These are phyloP conservation scores for Zeus faber DNA, from an alignment of 2,113 vertebrate genomes.

Conservation along the genomic window DNA sequence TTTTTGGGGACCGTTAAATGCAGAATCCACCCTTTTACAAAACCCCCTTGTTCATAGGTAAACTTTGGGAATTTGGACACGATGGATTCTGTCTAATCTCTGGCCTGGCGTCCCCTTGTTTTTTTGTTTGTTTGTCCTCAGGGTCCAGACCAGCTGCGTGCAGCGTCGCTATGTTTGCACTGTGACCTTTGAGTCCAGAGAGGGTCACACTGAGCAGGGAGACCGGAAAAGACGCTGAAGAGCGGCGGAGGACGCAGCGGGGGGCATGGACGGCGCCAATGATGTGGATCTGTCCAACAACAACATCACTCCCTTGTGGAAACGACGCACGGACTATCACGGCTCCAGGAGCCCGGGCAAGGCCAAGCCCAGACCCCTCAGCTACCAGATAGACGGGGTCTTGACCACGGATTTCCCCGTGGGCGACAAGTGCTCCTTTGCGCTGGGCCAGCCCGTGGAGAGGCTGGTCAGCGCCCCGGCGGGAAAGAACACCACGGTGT, in stretches of 20 bases:
- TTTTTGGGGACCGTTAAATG: no score
- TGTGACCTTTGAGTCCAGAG: conserved; percentile 13
- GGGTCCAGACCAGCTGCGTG: conserved; percentile 17
- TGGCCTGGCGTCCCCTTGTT: conserved; percentile 23
- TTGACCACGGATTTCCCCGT: conserved; percentile 78
- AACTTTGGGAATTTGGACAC: conserved; percentile 37
- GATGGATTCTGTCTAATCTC: conserved; percentile 11
- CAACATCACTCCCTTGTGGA: conserved; percentile 80
- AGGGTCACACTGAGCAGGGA: conserved; percentile 13
- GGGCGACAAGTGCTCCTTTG: conserved; percentile 71
- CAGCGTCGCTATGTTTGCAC: conserved; percentile 17
- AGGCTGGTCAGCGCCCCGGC: conserved; percentile 55
- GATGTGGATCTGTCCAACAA: conserved; percentile 78
- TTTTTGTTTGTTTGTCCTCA: conserved; percentile 39
- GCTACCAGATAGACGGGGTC: conserved; percentile 83
- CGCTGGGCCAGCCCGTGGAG: conserved; percentile 68
- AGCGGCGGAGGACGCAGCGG: conserved; percentile 9
- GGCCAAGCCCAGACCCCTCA: conserved; percentile 76
- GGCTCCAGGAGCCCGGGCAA: conserved; percentile 37
- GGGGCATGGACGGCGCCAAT: conserved; percentile 80
- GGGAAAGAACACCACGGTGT: conserved; percentile 27
- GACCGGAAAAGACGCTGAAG: conserved; percentile 3
- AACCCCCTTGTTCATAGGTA: conserved; percentile 56
- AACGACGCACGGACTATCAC: conserved; percentile 62
- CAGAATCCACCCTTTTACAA: not conserved